Evolutionary conservation across 2,113 vertebrate species (phyloP).

Genomic region (Pseudonaja textilis): DNA sequence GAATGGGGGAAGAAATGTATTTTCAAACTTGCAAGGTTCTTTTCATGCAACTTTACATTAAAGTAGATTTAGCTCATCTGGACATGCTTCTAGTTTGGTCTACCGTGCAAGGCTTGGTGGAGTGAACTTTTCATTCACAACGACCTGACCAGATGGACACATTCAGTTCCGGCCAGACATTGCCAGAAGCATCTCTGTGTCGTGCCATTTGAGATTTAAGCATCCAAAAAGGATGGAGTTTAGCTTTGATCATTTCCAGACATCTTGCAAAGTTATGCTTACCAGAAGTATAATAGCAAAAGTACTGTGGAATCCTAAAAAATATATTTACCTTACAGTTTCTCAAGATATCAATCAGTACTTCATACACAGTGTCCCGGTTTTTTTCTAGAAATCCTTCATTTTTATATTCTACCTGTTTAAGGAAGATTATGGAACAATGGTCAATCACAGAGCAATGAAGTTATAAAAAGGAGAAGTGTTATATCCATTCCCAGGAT

Average conservation of each 20-base stretch:
- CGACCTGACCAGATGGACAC: neutral
- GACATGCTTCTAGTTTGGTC: neutral
- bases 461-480: neutral
- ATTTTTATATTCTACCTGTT: conserved; percentile 91
- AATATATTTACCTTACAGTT: conserved; percentile 78
- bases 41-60: neutral
- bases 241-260: neutral
- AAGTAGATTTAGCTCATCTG: neutral
- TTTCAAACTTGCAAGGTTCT: neutral
- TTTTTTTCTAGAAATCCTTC: conserved; percentile 97
- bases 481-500: neutral
- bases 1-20: neutral
- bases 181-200: neutral
- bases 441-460: neutral
- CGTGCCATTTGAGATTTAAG: neutral
- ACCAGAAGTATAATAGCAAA: neutral
- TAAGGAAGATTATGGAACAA: conserved; percentile 27
- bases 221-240: neutral
- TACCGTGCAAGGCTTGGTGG: neutral
- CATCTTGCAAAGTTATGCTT: neutral
- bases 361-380: conserved; percentile 91
- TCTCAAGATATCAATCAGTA: conserved; percentile 83
- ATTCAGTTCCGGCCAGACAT: neutral
- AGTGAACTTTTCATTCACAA: neutral
- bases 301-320: neutral